These are phyloP conservation scores for Entomyzon cyanotis DNA, from an alignment of 2,113 vertebrate species.

Conservation along the genomic window DNA sequence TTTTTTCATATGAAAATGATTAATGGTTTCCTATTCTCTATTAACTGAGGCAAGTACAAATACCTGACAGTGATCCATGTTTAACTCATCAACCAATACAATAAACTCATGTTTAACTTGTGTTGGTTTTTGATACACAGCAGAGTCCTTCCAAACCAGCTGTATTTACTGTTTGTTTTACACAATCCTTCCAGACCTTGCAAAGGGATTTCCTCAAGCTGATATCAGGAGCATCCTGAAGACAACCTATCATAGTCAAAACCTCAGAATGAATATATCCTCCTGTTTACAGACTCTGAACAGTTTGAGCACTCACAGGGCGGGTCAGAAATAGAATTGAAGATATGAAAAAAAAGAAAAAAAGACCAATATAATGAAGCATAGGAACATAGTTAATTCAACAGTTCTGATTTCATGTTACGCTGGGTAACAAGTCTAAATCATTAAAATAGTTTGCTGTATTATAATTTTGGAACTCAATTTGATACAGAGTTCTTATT, in stretches of 20 bases:
- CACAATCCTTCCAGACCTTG: background rate
- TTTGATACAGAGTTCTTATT: background rate
- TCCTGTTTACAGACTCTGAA: background rate
- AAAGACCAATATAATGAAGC: accelerated
- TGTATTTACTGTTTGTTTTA: background rate
- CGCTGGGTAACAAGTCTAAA: background rate
- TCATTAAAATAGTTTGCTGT: background rate
- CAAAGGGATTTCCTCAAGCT: background rate
- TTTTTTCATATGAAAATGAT: background rate
- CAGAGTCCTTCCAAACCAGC: background rate
- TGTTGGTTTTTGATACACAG: background rate
- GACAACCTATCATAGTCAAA: background rate
- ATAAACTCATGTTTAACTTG: background rate
- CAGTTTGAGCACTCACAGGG: background rate
- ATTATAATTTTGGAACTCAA: background rate
- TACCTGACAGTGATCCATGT: background rate
- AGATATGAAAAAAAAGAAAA: background rate
- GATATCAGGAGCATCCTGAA: background rate
- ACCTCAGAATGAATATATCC: background rate
- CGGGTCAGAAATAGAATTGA: background rate
- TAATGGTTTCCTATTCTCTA: background rate
- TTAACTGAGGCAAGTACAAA: background rate
- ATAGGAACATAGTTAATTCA: background rate
- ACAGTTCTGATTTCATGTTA: background rate
- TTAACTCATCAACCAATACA: no score